phyloP scores from a whole-genome alignment of 2,888 invertebrate genomes.

The Sinodicranocentrus sp. region DNA sequence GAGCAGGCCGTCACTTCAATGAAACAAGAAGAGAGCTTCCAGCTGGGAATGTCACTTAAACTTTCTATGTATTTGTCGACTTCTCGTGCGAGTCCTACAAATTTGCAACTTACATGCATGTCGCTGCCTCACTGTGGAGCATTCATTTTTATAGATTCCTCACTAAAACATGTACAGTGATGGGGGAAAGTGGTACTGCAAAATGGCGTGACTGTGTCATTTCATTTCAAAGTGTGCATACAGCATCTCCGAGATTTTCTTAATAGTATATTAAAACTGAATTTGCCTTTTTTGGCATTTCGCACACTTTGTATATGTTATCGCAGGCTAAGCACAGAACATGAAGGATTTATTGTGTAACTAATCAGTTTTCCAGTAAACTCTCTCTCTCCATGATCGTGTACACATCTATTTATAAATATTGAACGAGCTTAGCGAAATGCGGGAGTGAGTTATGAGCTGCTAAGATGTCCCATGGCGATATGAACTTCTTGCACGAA shows the following conservation, averaged over 20 bases:
- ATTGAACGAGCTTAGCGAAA: slow-evolving; percentile 2
- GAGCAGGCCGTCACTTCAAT: background rate
- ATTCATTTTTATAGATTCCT: no score
- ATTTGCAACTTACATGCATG: background rate
- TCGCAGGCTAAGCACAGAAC: no score
- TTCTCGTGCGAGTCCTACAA: background rate
- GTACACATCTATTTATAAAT: slow-evolving; percentile 1
- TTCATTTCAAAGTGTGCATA: background rate
- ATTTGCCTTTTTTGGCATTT: no score
- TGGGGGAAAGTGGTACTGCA: background rate
- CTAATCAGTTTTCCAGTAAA: slow-evolving; percentile 7
- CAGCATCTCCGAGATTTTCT: no score
- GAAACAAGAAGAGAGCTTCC: background rate
- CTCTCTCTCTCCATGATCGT: background rate
- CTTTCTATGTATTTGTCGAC: background rate
- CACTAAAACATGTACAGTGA: no score
- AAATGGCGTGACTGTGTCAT: background rate
- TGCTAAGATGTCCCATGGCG: slow-evolving; percentile 21
- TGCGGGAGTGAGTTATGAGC: slow-evolving; percentile 25
- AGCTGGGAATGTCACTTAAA: slow-evolving; percentile 34
- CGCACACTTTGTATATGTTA: no score
- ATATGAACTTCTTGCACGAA: background rate
- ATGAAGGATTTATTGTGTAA: slow-evolving; percentile 19
- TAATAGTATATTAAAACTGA: no score
- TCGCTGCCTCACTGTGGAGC: no score